Evolutionary conservation across 2,113 vertebrate genomes (phyloP), one percentile per base, ranked within the genome.

Genomic region (Triplophysa siluroides): DNA sequence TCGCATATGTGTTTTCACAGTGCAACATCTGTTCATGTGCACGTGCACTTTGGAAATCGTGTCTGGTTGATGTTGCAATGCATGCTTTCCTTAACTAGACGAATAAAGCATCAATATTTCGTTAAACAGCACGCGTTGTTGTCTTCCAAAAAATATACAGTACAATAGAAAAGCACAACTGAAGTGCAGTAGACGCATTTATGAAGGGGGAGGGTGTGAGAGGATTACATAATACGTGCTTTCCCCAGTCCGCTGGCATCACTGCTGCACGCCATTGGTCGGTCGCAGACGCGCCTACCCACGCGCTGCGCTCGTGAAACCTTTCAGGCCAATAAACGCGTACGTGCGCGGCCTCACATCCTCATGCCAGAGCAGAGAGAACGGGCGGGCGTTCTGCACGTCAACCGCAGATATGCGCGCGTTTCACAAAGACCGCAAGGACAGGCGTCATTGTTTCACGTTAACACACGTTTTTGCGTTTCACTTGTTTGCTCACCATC

Each of bases 311-410:
- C 78, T 56, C 67, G 79, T 68, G 66, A 41, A 63, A 13, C 33
- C 13, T 50, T 29, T n/a, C 47, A 63, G 58, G 76, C 64, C 66
- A 65, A 63, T 67, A 43, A 58, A 70, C 52, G 38, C 50, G 56
- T 87, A 87, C 86, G 86, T 87, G 86, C 74, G 18, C 18, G 5
- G 33, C 5, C 43, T 54, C 86, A 87, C 84, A 74, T 78, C 69
- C 38, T 60, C 16, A 21, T 24, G 38, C 58, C 11, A 19, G 41
- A n/a, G 21, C 26, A 12, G 0, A 5, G 78, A 54, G n/a, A n/a
- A 23, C 29, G 9, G 41, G 29, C 58, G 5, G 41, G 41, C 58
- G 70, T 63, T 12, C 50, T 45, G 85, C 83, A 84, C 83, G 81
- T 84, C 80, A 10, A 23, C 2, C 45, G n/a, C 58, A 64, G 18